Evolutionary conservation across 2,797 vertebrate genomes (phyloP), one percentile per base, ranked within the genome.

Genomic region (Otolemur crassicaudatus): DNA sequence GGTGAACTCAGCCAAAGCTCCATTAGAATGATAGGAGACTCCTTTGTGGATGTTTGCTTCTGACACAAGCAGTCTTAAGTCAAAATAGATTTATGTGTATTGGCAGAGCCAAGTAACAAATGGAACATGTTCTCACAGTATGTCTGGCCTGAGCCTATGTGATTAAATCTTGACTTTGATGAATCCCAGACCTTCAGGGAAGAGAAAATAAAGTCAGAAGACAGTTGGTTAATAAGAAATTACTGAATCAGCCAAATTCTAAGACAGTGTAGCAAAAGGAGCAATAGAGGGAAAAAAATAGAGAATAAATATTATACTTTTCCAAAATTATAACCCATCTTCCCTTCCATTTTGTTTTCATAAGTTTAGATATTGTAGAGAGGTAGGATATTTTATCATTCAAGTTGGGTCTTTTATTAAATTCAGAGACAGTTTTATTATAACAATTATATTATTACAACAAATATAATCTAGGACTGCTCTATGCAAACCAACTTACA

Each of bases 161-260:
- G 90, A 97, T 98, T 96, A 96, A 96, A 96, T 96, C 49, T 86
- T 94, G 63, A 95, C 91, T 95, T 96, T 96, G 96, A 96, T 97
- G 93, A 96, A 97, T 96, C 58, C 93, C 89, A 97, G 95, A 90
- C 67, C 91, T 97, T 94, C 72, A 16, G 61, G 96, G 90, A 96
- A 87, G 90, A 95, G 76, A 94, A 97, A 91, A 97, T 95, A 86
- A 89, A 89, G 86, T 94, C 92, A 70, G 70, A 93, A 96, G 89
- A 95, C 58, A 91, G 90, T 87, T 87, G 75, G 67, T 87, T 96
- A 94, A 90, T 87, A 94, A 95, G 91, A 90, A 94, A 87, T 84
- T 95, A 94, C 40, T 93, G 65, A 96, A 86, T 82, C 61, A 58
- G 63, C 22, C 37, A 7, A n/a, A 25, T 53, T 85, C 37, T 94